These are phyloP conservation scores for Accipiter cooperii DNA, from an alignment of 2,113 vertebrate genomes.

Conservation along the genomic window DNA sequence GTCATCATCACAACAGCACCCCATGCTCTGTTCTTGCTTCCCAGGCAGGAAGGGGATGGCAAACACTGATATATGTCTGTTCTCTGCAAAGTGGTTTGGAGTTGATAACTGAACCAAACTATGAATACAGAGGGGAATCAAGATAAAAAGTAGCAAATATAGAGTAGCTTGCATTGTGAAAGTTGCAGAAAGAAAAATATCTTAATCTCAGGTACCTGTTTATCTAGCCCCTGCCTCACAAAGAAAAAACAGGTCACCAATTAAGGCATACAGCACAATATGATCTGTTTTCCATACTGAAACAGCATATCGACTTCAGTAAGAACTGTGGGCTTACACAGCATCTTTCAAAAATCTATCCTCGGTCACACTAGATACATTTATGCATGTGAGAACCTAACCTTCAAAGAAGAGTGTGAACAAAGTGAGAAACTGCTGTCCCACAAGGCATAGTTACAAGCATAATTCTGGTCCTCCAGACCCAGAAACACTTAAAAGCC, in stretches of 20 bases:
- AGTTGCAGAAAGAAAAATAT: not conserved
- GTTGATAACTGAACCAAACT: not conserved
- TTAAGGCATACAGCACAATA: not conserved
- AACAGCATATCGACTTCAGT: not conserved
- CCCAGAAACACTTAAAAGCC: not conserved
- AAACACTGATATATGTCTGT: not conserved
- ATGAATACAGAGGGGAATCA: not conserved
- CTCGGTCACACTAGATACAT: not conserved
- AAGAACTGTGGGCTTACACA: not conserved
- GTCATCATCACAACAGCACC: constrained; percentile 25
- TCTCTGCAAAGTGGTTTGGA: not conserved
- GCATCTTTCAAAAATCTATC: not conserved
- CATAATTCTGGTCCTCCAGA: not conserved
- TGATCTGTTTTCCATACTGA: not conserved
- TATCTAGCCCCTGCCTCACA: not conserved
- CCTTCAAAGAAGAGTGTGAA: not conserved
- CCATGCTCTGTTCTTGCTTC: not conserved
- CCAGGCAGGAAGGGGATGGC: not conserved
- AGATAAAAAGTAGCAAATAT: not conserved
- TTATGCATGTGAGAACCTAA: not conserved
- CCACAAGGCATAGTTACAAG: not conserved
- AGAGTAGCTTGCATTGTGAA: not conserved
- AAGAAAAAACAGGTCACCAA: not conserved
- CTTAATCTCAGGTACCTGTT: not conserved
- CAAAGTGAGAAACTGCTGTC: not conserved